Base-by-base conservation (phyloP, 1,140 invertebrate species). In the Diprion similis region DNA sequence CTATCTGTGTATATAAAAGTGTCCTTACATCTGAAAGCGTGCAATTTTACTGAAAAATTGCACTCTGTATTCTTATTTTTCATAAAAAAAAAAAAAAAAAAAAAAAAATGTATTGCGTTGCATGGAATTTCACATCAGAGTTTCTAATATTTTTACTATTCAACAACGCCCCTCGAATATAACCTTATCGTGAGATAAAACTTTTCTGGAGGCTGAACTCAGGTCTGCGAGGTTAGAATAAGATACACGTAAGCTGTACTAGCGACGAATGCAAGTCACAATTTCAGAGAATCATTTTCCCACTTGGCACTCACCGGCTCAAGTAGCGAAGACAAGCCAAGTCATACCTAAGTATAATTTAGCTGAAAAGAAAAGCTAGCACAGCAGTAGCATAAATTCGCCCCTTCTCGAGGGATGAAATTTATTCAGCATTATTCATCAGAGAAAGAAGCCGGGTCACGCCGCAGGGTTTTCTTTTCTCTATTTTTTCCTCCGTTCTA, bases 401-500 rank as follows among this genome's bases (percentile, higher is more conserved):
- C n/a, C 51, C 51, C 9, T 37, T 17, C 51, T 59, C 51, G 51
- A 17, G n/a, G 51, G n/a, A 59, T 59, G n/a, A 6, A 59, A 59
- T 59, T 15, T 59, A 59, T 59, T 59, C 51, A 59, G 51, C 51
- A 59, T 59, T 59, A 59, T 59, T 59, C 51, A 59, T 59, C n/a
- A 59, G 11, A 37, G 24, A 59, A 59, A 13, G 3, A 17, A 37
- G 24, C 24, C 51, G n/a, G n/a, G 51, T 17, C 51, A 59, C 24
- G 24, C 24, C 24, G 24, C 51, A 17, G n/a, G 51, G 51, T 17
- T 59, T 59, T 59, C 24, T 37, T 9, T 59, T 59, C 6, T 37
- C 51, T 9, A 0, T 59, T 59, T 59, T 59, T 37, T 17, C 51
- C n/a, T 17, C 51, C n/a, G n/a, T 59, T 59, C 51, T 59, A 59